Evolutionary conservation across 92 coral and sea anemone species (phyloP).

Genomic region (Siderastrea siderea): DNA sequence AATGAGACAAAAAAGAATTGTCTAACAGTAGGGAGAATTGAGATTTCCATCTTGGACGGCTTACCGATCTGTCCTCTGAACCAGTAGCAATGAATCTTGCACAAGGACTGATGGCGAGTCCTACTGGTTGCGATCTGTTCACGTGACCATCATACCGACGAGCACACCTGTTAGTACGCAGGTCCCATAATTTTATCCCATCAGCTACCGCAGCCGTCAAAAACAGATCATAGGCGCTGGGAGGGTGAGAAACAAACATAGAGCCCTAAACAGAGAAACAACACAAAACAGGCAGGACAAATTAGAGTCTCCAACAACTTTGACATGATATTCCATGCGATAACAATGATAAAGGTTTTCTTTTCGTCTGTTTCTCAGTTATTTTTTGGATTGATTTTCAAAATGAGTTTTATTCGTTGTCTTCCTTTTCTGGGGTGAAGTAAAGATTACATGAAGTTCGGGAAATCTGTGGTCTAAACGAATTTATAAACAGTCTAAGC

Average conservation of each 20-base stretch:
- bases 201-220: slow-evolving; percentile 94
- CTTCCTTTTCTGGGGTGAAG: too few species aligned
- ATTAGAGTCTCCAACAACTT: too few species aligned
- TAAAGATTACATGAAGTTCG: too few species aligned
- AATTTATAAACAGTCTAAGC: too few species aligned
- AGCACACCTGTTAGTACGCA: slow-evolving; percentile 94
- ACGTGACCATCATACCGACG: slow-evolving; percentile 98
- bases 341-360: too few species aligned
- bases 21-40: background rate
- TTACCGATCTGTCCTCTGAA: slow-evolving; percentile 97
- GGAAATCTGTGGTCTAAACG: too few species aligned
- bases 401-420: too few species aligned
- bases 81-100: slow-evolving; percentile 97
- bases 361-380: too few species aligned
- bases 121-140: slow-evolving; percentile 92
- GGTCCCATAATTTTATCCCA: slow-evolving; percentile 97
- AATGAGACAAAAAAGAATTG: background rate
- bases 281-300: background rate
- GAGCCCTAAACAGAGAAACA: slow-evolving; percentile 78
- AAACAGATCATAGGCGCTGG: slow-evolving; percentile 92
- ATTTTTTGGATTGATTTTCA: too few species aligned
- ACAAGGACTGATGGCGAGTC: slow-evolving; percentile 96
- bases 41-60: background rate
- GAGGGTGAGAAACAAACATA: slow-evolving; percentile 85
- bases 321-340: too few species aligned